Base-by-base conservation (phyloP, 2,113 vertebrate species). In the Grammomys surdaster region DNA sequence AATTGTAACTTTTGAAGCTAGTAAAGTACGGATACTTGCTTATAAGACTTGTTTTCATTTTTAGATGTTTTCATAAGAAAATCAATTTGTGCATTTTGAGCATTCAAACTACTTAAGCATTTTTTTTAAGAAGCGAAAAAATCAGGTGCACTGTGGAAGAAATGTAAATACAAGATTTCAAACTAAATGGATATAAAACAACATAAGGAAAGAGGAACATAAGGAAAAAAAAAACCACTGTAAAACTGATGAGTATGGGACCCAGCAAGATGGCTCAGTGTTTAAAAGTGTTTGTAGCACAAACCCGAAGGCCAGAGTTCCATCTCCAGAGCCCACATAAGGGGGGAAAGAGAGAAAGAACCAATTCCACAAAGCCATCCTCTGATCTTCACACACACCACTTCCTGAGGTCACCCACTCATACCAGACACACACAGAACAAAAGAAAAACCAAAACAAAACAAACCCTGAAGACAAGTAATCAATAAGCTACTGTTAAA, bases 101-200 rank as follows among this genome's bases (percentile, higher is more conserved):
- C 5, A 69, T 69, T 43, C 76, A 82, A 65, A 10, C 40, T 54
- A 13, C 60, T 67, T 88, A 94, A 87, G 94, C 51, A 91, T 75
- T 94, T 93, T 60, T 84, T 96, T 67, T 85, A 86, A 69, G 31
- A 22, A 78, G 65, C 46, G 77, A 81, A n/a, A 51, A 86, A 90
- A 60, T 73, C 5, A 48, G 33, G 28, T 88, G 22, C 1, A 8
- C 11, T 43, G 19, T 70, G 46, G 81, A 93, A 91, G 56, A 96
- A 81, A 88, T 51, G 4, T 75, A 90, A 87, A 80, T 87, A 69
- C 14, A 65, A 89, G 40, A 58, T 84, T 86, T 81, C 91, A 54
- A 11, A 48, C 75, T 14, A 77, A 82, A 63, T 31, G 51, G 51
- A 90, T 75, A 58, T 46, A 67, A 88, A 96, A 92, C 22, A 82